Evolutionary conservation across 2,888 invertebrate genomes (phyloP), one percentile per base, ranked within the genome.

Genomic region (Frankliniella intonsa): DNA sequence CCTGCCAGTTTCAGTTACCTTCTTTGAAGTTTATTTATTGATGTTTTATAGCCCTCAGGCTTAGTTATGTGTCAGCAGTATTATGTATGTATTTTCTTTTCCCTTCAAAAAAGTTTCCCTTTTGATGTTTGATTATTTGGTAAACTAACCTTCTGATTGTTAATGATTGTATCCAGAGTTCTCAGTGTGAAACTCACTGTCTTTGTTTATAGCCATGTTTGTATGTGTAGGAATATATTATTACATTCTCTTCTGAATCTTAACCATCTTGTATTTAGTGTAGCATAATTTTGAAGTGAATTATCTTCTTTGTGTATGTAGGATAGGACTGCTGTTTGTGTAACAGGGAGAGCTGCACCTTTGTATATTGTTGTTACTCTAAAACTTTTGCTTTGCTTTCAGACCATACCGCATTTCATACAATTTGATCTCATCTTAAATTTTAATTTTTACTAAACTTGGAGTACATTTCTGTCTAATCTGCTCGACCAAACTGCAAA

Each of bases 1-100:
- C 25, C 69, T 76, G 69, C 69, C 69, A 76, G 69, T 76, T 76
- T 76, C 69, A 76, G 69, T 76, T 76, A 76, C 69, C 69, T 8
- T 25, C 69, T 22, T 76, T 76, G 25, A 76, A 76, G 69, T 76
- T 76, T 76, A 76, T 76, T 76, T 76, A 76, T 76, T 76, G 22
- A 25, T 10, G 69, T 76, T 25, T 22, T 76, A 12, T 76, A 76
- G 69, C 5, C 25, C 12, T 76, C 22, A 12, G 22, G 22, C 10
- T 76, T 25, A 76, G 69, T 12, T 76, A 76, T 25, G 22, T 22
- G 69, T 12, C 69, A 76, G 69, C 69, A 76, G 69, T 76, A 76
- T 76, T 76, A 76, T 38, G 38, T 3, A 25, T 76, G 38, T 76
- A 22, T 76, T 76, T 76, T 76, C 22, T 76, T 76, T 9, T 76